Evolutionary conservation across 1,140 invertebrate species (phyloP), one percentile per base, ranked within the genome.

Genomic region (Sminthurides bifidus): DNA sequence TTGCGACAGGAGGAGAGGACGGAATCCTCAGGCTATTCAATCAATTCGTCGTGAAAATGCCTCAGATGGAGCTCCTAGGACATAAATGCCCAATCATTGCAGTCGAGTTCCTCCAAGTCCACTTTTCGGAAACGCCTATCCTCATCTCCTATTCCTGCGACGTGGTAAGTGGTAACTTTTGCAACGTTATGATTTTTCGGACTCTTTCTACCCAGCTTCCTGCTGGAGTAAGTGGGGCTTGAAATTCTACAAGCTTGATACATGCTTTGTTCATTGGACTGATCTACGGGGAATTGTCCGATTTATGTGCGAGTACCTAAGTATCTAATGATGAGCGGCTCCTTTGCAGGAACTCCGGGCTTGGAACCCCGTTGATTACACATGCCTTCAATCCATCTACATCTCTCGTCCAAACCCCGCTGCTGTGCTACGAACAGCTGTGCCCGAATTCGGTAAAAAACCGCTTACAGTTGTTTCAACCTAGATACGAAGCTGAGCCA

Each of bases 1-100:
- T 65, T 40, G 60, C 54, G 12, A 65, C 63, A 3, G 63, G 59
- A 26, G 58, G 57, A 38, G 58, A 61, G n/a, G 63, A 65, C 35
- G 15, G 8, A n/a, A 33, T 61, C 3, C 33, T 65, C 5, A 53
- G 63, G 1, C 37, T 65, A 6, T 61, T 65, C 38, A 61, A 58
- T 44, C 51, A 65, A 29, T 61, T 61, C 50, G 41, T 57, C 0
- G 44, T 57, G 30, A 57, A 54, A 43, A 49, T 49, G 46, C 57
- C 60, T 8, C 57, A 59, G 45, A 59, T 61, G 57, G 63, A 65
- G 37, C 49, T 65, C 19, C 8, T 43, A 5, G 63, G 63, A 3
- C 59, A 65, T 41, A 59, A 45, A 43, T 31, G 45, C 33, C 37
- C 55, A 3, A 31, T 63, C 2, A 24, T 63, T 12, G 31, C 51